A percentile compares a stretch with the other conserved stretches of the same genome.
phyloP scores from a whole-genome alignment of 2,113 vertebrate genomes.

The Thymallus thymallus region DNA sequence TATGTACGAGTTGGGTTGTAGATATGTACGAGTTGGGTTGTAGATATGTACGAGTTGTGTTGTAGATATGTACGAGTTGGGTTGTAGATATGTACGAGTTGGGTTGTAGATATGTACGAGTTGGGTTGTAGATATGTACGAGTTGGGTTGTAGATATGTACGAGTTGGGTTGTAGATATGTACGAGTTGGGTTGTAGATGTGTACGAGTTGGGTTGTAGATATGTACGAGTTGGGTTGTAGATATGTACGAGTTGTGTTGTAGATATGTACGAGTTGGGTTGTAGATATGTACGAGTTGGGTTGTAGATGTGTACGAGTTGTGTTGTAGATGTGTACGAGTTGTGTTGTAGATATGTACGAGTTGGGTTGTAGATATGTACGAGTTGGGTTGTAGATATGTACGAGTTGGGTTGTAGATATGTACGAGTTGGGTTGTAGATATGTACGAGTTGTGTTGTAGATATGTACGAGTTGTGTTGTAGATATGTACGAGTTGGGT shows the following conservation, averaged over 20 bases:
- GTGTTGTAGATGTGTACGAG: no score
- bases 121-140: slow-evolving; percentile 87
- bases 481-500: slow-evolving; percentile 87
- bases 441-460: slow-evolving; percentile 87
- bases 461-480: slow-evolving; percentile 88
- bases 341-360: slow-evolving; percentile 88
- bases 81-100: slow-evolving; percentile 88
- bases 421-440: slow-evolving; percentile 86
- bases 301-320: slow-evolving; percentile 87
- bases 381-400: slow-evolving; percentile 86
- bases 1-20: no score
- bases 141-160: slow-evolving; percentile 87
- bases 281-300: slow-evolving; percentile 87
- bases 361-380: slow-evolving; percentile 87
- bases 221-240: slow-evolving; percentile 87
- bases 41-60: slow-evolving; percentile 89
- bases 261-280: no score
- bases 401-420: slow-evolving; percentile 85
- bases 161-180: slow-evolving; percentile 86
- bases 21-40: slow-evolving; percentile 88
- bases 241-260: slow-evolving; percentile 91
- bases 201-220: no score
- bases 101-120: slow-evolving; percentile 87
- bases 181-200: no score
- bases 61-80: no score